These are phyloP conservation scores for Drosophila tsacasi DNA, from an alignment of 1,140 invertebrate genomes.

Conservation along the genomic window DNA sequence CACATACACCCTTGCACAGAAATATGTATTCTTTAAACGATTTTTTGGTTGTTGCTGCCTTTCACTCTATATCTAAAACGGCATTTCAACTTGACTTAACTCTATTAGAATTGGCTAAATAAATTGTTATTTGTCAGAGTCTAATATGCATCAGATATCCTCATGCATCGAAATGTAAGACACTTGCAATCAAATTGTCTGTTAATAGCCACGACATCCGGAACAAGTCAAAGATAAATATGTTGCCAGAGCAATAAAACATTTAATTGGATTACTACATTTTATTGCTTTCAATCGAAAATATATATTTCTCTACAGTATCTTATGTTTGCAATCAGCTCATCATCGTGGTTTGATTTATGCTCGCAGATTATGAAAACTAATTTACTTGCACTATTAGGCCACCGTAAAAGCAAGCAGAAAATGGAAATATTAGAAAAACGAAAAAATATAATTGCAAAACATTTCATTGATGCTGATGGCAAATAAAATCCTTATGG, in stretches of 20 bases:
- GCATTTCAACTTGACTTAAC: conserved; percentile 1
- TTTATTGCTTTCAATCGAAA: conserved; percentile 11
- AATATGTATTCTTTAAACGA: conserved; percentile 38
- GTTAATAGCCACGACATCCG: conserved; percentile 17
- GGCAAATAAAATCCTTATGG: conserved; percentile 3
- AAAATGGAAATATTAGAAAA: neutral
- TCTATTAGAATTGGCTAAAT: conserved; percentile 5
- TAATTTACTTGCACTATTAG: conserved; percentile 6
- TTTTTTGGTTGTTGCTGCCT: conserved; percentile 5
- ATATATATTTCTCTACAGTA: neutral
- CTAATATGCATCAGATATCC: neutral
- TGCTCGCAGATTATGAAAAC: conserved; percentile 11
- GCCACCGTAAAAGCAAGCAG: conserved; percentile 5
- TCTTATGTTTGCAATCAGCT: neutral
- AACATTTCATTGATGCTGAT: neutral
- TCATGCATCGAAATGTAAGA: neutral
- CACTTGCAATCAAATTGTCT: conserved; percentile 24
- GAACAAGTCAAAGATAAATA: conserved; percentile 24
- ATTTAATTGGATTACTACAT: conserved; percentile 21
- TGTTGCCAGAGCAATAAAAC: conserved; percentile 20
- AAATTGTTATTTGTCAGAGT: conserved; percentile 13
- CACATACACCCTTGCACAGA: neutral
- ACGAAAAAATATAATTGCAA: neutral
- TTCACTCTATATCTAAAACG: conserved; percentile 6
- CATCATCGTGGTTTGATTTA: conserved; percentile 7